phyloP scores from a whole-genome alignment of 1,140 invertebrate species.

The Belonocnema kinseyi region DNA sequence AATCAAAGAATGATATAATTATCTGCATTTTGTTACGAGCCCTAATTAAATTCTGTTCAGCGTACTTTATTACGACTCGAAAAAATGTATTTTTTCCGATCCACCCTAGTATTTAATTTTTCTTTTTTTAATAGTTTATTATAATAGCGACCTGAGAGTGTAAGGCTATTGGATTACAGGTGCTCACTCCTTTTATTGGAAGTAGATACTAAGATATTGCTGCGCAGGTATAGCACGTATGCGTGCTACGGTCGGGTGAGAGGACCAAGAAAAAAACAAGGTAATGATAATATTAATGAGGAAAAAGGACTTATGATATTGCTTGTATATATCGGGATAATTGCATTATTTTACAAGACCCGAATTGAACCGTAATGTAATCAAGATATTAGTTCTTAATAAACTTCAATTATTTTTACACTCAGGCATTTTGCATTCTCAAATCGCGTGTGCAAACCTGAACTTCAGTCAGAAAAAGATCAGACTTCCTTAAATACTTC shows the following conservation, averaged over 20 bases:
- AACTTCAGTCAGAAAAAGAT: no score
- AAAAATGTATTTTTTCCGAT: no score
- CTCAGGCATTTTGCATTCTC: constrained; percentile 23
- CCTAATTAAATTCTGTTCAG: no score
- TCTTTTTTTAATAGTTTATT: no score
- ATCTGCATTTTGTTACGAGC: no score
- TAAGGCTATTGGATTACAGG: constrained; percentile 35
- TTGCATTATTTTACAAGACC: constrained; percentile 33
- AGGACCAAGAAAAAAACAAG: constrained; percentile 42
- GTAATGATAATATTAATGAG: constrained; percentile 49
- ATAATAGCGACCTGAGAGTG: background rate
- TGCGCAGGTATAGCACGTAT: constrained; percentile 36
- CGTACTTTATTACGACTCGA: no score
- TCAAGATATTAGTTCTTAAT: constrained; percentile 52
- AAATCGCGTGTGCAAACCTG: background rate
- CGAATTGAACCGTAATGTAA: constrained; percentile 46
- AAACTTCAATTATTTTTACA: constrained; percentile 49
- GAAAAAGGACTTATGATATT: constrained; percentile 43
- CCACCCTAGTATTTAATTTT: no score
- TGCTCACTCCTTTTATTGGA: constrained; percentile 7
- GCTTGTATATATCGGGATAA: constrained; percentile 30
- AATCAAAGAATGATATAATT: no score
- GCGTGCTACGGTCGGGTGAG: constrained; percentile 35
- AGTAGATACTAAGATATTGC: background rate
- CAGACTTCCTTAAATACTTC: no score